Percentiles rank a stretch among this genome's conserved stretches.
phyloP scores from a whole-genome alignment of 1,140 invertebrate genomes.

The Yoshiicerus persimilis region DNA sequence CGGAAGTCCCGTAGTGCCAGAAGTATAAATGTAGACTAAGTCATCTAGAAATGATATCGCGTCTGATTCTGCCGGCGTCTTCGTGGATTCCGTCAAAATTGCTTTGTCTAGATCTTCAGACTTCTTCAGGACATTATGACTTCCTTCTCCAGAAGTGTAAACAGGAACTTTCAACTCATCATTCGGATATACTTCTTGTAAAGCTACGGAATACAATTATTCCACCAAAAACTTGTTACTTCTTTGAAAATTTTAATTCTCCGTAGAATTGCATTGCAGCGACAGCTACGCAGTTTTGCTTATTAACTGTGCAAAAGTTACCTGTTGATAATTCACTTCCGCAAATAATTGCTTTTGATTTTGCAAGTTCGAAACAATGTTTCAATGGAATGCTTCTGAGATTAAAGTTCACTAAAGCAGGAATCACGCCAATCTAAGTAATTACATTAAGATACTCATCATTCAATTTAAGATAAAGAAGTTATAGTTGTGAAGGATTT shows the following conservation, averaged over 20 bases:
- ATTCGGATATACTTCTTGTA: not conserved
- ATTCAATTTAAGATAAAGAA: not conserved
- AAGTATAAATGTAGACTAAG: slow-evolving; percentile 85
- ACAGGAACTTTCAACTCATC: not conserved
- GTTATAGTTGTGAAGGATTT: not conserved
- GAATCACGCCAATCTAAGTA: slow-evolving; percentile 56
- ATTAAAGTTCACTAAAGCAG: slow-evolving; percentile 84
- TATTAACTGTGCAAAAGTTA: slow-evolving; percentile 60
- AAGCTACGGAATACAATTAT: not conserved
- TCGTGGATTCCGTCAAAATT: not conserved
- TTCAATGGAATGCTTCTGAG: slow-evolving; percentile 71
- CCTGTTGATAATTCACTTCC: slow-evolving; percentile 61
- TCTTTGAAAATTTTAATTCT: too few relatives aligned
- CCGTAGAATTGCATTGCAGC: too few relatives aligned
- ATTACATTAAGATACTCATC: not conserved
- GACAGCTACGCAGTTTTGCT: too few relatives aligned
- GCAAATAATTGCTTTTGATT: slow-evolving; percentile 81
- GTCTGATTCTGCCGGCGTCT: not conserved
- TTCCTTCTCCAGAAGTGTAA: not conserved
- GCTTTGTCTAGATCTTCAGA: slow-evolving; percentile 2
- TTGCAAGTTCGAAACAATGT: slow-evolving; percentile 78
- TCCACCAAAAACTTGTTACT: not conserved
- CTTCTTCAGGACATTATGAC: not conserved
- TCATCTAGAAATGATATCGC: slow-evolving; percentile 56
- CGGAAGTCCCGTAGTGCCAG: slow-evolving; percentile 87